These are phyloP conservation scores for Crotophaga sulcirostris DNA, from an alignment of 2,113 vertebrate genomes.

Conservation along the genomic window DNA sequence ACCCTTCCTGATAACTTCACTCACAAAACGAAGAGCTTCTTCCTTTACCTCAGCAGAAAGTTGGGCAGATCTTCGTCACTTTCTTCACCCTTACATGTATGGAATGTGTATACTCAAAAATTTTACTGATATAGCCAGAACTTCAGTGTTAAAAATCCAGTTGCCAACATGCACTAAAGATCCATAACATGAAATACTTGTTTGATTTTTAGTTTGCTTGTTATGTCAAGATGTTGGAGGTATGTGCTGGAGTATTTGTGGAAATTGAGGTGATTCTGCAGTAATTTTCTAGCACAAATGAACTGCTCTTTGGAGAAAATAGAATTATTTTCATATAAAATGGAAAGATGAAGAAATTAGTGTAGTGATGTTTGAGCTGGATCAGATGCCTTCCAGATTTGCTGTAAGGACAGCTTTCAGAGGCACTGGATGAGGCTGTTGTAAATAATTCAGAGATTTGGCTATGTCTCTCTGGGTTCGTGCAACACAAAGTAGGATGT, in stretches of 20 bases:
- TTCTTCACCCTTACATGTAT: neutral
- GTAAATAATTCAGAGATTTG: neutral
- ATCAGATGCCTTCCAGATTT: neutral
- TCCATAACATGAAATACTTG: neutral
- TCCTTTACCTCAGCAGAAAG: neutral
- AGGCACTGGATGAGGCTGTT: neutral
- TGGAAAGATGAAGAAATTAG: neutral
- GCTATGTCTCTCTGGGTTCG: neutral
- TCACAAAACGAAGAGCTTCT: neutral
- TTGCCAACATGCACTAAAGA: neutral
- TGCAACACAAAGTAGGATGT: accelerated
- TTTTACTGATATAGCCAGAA: neutral
- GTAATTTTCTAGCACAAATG: neutral
- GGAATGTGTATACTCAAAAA: neutral
- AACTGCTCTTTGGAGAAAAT: neutral
- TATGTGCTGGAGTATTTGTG: neutral
- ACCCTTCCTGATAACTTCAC: neutral
- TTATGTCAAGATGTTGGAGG: neutral
- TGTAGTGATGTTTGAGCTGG: neutral
- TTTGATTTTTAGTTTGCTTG: neutral
- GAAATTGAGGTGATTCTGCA: neutral
- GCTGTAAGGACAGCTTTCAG: neutral
- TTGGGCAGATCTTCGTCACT: neutral
- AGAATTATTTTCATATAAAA: neutral
- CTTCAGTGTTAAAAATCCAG: neutral